phyloP scores from a whole-genome alignment of 2,797 vertebrate species.

The Urosaurus nigricauda region DNA sequence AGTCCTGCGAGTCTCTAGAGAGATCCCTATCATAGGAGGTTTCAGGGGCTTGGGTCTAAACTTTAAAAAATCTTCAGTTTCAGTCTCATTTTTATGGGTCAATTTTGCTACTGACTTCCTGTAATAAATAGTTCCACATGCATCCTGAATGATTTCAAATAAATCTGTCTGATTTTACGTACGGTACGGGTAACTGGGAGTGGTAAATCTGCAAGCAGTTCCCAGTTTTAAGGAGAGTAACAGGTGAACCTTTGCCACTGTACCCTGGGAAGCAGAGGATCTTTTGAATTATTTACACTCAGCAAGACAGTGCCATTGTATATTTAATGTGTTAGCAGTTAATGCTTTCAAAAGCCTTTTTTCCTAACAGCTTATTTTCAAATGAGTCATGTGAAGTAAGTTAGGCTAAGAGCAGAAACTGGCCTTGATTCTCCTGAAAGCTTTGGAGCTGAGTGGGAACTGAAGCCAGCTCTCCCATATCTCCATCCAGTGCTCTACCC shows the following conservation, averaged over 20 bases:
- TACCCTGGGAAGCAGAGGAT: background rate
- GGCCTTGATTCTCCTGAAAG: background rate
- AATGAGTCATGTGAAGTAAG: too few species aligned
- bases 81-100: background rate
- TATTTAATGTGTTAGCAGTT: accelerated
- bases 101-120: background rate
- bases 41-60: background rate
- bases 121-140: background rate
- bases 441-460: background rate
- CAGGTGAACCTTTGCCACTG: accelerated
- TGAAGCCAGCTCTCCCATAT: background rate
- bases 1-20: background rate
- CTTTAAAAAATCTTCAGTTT: background rate
- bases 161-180: background rate
- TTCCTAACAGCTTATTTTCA: background rate
- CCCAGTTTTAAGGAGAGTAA: background rate
- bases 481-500: background rate
- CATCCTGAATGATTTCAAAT: background rate
- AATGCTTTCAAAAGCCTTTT: background rate
- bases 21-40: too few species aligned
- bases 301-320: accelerated
- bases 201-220: constrained; percentile 12
- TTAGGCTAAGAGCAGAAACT: background rate
- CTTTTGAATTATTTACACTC: background rate
- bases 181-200: background rate